Conservation (phyloP, 2,113 vertebrate genomes). For the Cyphomyrus plagiostoma region DNA sequence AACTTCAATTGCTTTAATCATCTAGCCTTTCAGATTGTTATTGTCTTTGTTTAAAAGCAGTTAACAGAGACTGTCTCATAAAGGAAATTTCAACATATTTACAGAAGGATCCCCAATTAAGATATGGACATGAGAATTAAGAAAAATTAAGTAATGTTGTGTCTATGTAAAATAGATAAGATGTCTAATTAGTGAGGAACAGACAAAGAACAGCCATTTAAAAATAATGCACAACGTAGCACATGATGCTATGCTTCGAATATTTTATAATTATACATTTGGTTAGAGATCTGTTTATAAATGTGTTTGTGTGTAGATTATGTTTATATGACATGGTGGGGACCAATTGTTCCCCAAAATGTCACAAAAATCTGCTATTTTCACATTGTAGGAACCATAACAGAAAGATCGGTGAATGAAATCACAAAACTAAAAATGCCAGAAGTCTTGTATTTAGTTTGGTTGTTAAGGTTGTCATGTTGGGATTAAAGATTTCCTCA, state of each 20-base stretch:
- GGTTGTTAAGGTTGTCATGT: too few relatives aligned
- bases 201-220: conserved; percentile 62
- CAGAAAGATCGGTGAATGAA: too few relatives aligned
- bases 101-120: conserved; percentile 69
- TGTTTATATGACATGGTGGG: too few relatives aligned
- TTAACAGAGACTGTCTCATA: conserved; percentile 79
- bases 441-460: too few relatives aligned
- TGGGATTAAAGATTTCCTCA: conserved; percentile 32
- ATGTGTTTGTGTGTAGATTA: conserved; percentile 3
- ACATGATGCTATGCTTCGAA: conserved; percentile 62
- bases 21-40: conserved; percentile 81
- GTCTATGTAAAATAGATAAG: conserved; percentile 64
- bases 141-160: conserved; percentile 54
- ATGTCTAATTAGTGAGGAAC: conserved; percentile 69
- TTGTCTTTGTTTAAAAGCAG: conserved; percentile 82
- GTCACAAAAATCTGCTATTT: too few relatives aligned
- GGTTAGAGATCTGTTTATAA: conserved; percentile 66
- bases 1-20: conserved; percentile 99
- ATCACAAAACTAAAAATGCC: too few relatives aligned
- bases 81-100: conserved; percentile 76
- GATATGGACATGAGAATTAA: conserved; percentile 61
- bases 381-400: too few relatives aligned
- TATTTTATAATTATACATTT: conserved; percentile 60
- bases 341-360: too few relatives aligned
- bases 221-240: conserved; percentile 62